A percentile compares a stretch with the other conserved stretches of the same genome.
Evolutionary conservation across 2,888 invertebrate genomes (phyloP).

Genomic region (Trichogramma evanescens): DNA sequence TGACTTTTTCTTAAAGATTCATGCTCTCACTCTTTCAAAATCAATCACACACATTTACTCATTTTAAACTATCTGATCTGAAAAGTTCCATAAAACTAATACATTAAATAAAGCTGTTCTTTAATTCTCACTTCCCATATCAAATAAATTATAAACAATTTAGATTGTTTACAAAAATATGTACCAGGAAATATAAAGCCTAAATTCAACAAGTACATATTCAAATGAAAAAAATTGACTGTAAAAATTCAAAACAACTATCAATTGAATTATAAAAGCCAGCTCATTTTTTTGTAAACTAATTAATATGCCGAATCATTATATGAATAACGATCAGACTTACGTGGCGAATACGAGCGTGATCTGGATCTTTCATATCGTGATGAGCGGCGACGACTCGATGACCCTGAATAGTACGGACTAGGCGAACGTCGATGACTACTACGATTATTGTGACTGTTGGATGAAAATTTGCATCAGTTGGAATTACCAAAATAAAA

Average conservation of each 20-base stretch:
- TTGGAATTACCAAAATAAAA: not conserved
- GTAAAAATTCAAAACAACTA: conserved; percentile 15
- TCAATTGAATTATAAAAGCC: conserved; percentile 23
- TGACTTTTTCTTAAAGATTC: conserved; percentile 3
- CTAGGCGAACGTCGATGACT: conserved; percentile 62
- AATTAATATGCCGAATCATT: conserved; percentile 30
- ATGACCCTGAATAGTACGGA: conserved; percentile 55
- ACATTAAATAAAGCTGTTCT: too few species aligned
- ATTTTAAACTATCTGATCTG: not conserved
- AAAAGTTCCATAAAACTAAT: too few species aligned
- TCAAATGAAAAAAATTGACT: too few species aligned
- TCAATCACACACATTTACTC: conserved; percentile 20
- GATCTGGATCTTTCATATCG: conserved; percentile 72
- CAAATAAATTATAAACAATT: conserved; percentile 19
- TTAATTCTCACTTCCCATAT: too few species aligned
- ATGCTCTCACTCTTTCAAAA: not conserved
- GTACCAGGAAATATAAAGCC: conserved; percentile 19
- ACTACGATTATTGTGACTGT: conserved; percentile 51
- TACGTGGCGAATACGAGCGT: conserved; percentile 73
- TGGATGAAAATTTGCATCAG: conserved; percentile 32
- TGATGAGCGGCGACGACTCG: conserved; percentile 54
- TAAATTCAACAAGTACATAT: not conserved
- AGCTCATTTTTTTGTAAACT: conserved; percentile 37
- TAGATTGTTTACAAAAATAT: conserved; percentile 37
- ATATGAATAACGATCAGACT: conserved; percentile 49